Base-by-base conservation (phyloP, 2,888 invertebrate species). In the Strigamia crassipes region DNA sequence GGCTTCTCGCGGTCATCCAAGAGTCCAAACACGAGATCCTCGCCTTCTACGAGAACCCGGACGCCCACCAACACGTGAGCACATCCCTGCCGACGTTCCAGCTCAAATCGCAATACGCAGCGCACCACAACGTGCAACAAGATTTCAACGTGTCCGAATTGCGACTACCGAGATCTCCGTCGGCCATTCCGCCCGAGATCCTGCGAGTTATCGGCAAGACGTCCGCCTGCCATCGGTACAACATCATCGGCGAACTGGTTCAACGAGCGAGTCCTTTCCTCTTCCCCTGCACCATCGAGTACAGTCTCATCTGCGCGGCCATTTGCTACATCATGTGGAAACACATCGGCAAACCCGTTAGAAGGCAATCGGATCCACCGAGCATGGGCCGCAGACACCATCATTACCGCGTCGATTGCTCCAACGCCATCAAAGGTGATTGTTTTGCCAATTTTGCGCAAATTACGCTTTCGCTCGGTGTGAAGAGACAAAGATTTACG, bases 291-390 rank as follows among this genome's bases (percentile, higher is more conserved):
- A 93, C 93, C 81, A 97, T 98, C 84, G 97, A 98, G 89, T 98
- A 98, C 89, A 96, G 96, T 79, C 90, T 98, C 82, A 97, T 98
- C 84, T 97, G 97, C 86, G 97, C 97, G 0, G 97, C 97, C 46
- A 89, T 98, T 84, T 90, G 97, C 80, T 98, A 97, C 88, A 96
- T 97, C 23, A 97, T 98, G 94, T 98, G 97, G 96, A 94, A 94
- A 89, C 94, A 94, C 87, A 92, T 94, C 41, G 86, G 87, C 61
- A 38, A 23, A 61, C 78, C n/a, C 46, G 13, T 18, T 18, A 9
- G n/a, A 21, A 5, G 80, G 1, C 21, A 18, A 41, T 81, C 15
- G 81, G 82, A n/a, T 83, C 78, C 81, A 80, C 73, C 27, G 31
- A 27, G 9, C 31, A 27, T 27, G 13, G 9, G 15, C 27, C 73